Evolutionary conservation across 2,888 invertebrate genomes (phyloP).

Genomic region (Hemaris fuciformis): DNA sequence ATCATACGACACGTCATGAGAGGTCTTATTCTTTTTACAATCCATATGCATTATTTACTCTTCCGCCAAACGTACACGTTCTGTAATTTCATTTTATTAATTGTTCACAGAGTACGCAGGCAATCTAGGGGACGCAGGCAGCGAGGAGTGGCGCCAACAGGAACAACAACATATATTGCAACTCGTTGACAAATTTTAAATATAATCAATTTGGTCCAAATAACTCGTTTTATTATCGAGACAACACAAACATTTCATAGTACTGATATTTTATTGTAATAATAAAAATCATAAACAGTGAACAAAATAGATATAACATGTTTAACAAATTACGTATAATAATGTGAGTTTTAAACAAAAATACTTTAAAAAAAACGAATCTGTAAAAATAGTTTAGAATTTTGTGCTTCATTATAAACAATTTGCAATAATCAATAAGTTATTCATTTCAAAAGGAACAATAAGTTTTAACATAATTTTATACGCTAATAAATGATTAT

Average conservation of each 20-base stretch:
- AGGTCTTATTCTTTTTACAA: no score
- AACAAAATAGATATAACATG: slow-evolving; percentile 46
- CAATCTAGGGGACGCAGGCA: slow-evolving; percentile 95
- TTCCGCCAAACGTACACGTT: not conserved
- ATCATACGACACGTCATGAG: slow-evolving; percentile 96
- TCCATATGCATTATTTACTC: not conserved
- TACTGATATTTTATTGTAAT: slow-evolving; percentile 39
- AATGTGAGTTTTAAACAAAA: not conserved
- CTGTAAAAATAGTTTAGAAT: not conserved
- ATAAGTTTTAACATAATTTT: not conserved
- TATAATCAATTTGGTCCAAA: not conserved
- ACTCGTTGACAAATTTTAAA: slow-evolving; percentile 94
- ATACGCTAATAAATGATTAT: not conserved
- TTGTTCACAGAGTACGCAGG: slow-evolving; percentile 92
- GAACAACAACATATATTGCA: slow-evolving; percentile 96
- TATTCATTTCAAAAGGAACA: not conserved
- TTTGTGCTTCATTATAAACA: not conserved
- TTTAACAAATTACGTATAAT: slow-evolving; percentile 28
- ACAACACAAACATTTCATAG: slow-evolving; percentile 53
- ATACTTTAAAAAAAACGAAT: not conserved
- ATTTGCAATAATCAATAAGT: not conserved
- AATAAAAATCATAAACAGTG: slow-evolving; percentile 40
- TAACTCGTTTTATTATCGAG: not conserved
- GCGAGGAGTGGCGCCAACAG: slow-evolving; percentile 91
- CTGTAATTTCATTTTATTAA: not conserved